Percentiles rank a stretch among this genome's conserved stretches.
Conservation (phyloP, 1,140 invertebrate genomes). For the Zaprionus lachaisei region DNA sequence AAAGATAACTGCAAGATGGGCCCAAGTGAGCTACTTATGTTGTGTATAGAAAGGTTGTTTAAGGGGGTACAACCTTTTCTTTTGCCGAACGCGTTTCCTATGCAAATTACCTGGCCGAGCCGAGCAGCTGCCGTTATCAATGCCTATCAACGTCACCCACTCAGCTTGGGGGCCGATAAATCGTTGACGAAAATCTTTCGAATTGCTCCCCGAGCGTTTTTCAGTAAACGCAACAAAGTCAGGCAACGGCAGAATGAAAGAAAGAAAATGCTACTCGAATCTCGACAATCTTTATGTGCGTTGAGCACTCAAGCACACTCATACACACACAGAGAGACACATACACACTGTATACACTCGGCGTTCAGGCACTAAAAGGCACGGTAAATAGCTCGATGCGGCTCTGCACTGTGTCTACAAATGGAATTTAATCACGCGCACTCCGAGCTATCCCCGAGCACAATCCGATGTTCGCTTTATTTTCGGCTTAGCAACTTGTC, state of each 20-base stretch:
- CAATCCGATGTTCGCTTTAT: constrained; percentile 72
- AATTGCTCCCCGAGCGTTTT: constrained; percentile 74
- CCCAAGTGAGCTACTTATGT: constrained; percentile 9
- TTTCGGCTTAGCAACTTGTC: constrained; percentile 68
- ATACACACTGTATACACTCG: neutral
- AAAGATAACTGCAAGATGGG: constrained; percentile 21
- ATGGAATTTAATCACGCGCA: constrained; percentile 81
- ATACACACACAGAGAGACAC: neutral
- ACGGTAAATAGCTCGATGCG: constrained; percentile 38
- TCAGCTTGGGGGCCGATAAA: constrained; percentile 63
- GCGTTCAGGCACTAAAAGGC: constrained; percentile 38
- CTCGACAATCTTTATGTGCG: constrained; percentile 79
- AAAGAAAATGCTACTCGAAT: constrained; percentile 55
- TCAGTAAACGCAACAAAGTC: constrained; percentile 51
- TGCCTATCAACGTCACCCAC: constrained; percentile 70
- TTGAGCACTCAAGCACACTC: constrained; percentile 36
- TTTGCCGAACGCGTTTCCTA: constrained; percentile 51
- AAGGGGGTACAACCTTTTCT: constrained; percentile 69
- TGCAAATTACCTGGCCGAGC: constrained; percentile 67
- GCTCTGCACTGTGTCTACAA: constrained; percentile 61
- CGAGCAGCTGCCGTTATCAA: constrained; percentile 48
- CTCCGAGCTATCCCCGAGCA: constrained; percentile 49
- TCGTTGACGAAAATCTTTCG: constrained; percentile 70
- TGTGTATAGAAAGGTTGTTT: neutral
- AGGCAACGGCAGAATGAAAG: constrained; percentile 13